Conservation (phyloP, 2,888 invertebrate genomes). For the Endotricha flammealis region DNA sequence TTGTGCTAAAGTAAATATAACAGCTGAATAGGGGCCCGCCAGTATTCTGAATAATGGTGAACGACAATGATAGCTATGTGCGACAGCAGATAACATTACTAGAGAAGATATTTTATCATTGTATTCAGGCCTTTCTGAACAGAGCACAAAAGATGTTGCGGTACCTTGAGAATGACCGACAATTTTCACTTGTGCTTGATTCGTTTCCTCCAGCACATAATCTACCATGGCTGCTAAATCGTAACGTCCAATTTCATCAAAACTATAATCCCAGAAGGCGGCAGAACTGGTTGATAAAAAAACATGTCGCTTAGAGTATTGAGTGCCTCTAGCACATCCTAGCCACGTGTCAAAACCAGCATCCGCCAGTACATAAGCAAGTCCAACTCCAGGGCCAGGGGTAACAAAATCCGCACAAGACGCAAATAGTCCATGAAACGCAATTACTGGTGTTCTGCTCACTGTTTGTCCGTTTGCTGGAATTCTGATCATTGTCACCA, state of each 20-base stretch:
- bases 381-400: too few species aligned
- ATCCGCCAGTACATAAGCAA: too few species aligned
- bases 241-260: slow-evolving; percentile 84
- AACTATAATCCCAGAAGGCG: slow-evolving; percentile 81
- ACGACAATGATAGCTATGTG: slow-evolving; percentile 66
- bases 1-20: neutral
- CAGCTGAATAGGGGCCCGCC: neutral
- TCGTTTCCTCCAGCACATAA: slow-evolving; percentile 74
- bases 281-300: too few species aligned
- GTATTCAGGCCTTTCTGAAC: slow-evolving; percentile 76
- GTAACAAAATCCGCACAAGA: too few species aligned
- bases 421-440: too few species aligned
- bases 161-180: slow-evolving; percentile 87
- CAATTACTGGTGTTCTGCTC: too few species aligned
- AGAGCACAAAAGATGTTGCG: slow-evolving; percentile 80
- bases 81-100: slow-evolving; percentile 80
- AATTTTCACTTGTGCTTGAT: slow-evolving; percentile 77
- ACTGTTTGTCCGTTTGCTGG: too few species aligned
- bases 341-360: too few species aligned
- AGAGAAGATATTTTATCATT: slow-evolving; percentile 77
- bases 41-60: slow-evolving; percentile 26
- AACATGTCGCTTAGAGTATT: too few species aligned
- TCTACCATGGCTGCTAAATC: slow-evolving; percentile 88
- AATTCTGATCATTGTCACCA: too few species aligned
- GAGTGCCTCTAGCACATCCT: too few species aligned